Percentiles rank a stretch among this genome's conserved stretches.
Evolutionary conservation across 1,140 invertebrate species (phyloP).

Genomic region (Pseudachorutes palmiensis): DNA sequence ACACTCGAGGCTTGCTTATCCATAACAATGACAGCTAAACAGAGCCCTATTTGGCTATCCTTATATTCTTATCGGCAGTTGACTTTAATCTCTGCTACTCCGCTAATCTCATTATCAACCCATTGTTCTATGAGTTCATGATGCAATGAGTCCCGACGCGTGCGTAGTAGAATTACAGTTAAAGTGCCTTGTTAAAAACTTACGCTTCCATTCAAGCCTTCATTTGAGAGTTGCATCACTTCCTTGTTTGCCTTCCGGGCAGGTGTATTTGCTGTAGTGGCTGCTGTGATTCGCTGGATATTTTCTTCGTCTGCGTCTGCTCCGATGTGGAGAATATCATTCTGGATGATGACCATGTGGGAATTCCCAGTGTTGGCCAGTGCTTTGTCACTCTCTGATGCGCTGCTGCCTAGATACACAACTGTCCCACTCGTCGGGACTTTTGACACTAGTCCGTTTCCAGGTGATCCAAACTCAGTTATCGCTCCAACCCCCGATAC

Average conservation of each 20-base stretch:
- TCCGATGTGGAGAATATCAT: conserved; percentile 20
- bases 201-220: not conserved
- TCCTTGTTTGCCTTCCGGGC: not conserved
- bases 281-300: not conserved
- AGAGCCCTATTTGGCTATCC: no score
- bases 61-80: no score
- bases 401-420: conserved; percentile 1
- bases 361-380: conserved; percentile 5
- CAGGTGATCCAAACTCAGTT: not conserved
- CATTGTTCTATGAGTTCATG: no score
- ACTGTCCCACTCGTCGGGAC: conserved; percentile 11
- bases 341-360: conserved; percentile 20
- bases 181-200: not conserved
- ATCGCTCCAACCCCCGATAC: not conserved
- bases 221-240: not conserved
- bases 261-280: not conserved
- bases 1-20: no score
- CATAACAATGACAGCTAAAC: no score
- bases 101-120: no score
- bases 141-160: not conserved
- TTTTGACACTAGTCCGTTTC: not conserved
- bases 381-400: conserved; percentile 14
- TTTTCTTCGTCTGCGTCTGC: conserved; percentile 9
- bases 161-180: not conserved
- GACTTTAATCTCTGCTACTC: no score